Percentiles rank a stretch among this genome's conserved stretches.
Conservation (phyloP, 2,113 vertebrate genomes). For the Hippolais icterina region DNA sequence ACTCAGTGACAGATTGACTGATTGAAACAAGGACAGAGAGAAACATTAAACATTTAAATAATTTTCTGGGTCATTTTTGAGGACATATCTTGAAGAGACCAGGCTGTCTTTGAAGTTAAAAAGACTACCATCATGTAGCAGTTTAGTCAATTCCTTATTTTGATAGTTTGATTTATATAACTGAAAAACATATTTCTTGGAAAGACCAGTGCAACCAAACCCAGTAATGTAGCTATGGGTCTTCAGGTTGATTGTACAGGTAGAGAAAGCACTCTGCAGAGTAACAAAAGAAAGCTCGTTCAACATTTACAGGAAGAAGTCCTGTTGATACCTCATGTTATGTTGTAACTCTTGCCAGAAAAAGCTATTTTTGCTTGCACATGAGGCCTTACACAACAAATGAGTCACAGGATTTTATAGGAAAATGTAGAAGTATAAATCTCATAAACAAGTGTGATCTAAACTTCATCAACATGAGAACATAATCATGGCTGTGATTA, state of each 20-base stretch:
- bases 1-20: background rate
- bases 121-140: accelerated
- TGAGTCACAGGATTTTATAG: background rate
- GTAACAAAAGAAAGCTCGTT: background rate
- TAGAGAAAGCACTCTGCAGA: background rate
- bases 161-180: background rate
- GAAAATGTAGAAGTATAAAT: background rate
- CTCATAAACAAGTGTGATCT: background rate
- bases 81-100: background rate
- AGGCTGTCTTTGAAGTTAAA: background rate
- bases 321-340: background rate
- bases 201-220: background rate
- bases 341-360: background rate
- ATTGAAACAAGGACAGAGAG: background rate
- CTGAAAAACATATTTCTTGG: background rate
- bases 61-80: background rate
- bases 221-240: background rate
- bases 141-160: background rate
- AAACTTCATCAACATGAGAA: background rate
- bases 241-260: background rate
- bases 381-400: background rate
- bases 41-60: background rate
- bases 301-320: background rate
- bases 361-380: background rate
- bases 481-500: background rate